Conservation (phyloP, 2,113 vertebrate genomes). For the Archilochus colubris region DNA sequence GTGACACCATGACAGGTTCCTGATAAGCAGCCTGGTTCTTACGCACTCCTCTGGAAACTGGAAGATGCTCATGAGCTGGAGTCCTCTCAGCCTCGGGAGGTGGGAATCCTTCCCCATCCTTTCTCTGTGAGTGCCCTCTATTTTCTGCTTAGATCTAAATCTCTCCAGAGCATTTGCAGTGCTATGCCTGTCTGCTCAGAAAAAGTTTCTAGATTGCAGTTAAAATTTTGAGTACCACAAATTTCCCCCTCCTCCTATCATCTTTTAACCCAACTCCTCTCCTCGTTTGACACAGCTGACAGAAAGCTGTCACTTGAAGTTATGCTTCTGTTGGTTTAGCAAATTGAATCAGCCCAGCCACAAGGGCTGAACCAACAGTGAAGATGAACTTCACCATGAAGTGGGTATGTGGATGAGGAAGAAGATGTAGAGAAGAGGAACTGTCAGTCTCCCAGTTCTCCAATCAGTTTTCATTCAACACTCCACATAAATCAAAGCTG, state of each 20-base stretch:
- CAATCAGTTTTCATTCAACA: neutral
- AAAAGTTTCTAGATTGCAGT: neutral
- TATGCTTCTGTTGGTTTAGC: neutral
- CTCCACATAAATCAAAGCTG: neutral
- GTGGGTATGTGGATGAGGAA: neutral
- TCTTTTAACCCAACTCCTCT: neutral
- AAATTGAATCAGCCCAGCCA: neutral
- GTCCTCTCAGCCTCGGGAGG: neutral
- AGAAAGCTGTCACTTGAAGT: neutral
- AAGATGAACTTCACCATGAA: neutral
- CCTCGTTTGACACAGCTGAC: neutral
- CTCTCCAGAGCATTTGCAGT: neutral
- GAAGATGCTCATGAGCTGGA: neutral
- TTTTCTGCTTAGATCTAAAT: neutral
- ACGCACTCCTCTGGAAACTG: neutral
- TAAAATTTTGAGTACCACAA: neutral
- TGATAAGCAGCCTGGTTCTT: neutral
- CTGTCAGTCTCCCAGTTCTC: neutral
- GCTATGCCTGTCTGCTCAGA: neutral
- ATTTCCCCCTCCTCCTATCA: neutral
- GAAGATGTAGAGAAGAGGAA: neutral
- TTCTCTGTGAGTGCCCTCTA: neutral
- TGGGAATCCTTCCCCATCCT: too few species aligned
- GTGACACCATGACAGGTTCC: neutral
- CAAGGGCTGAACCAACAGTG: accelerated